Percentiles rank a stretch among this genome's conserved stretches.
phyloP scores from a whole-genome alignment of 2,797 vertebrate species.

The Hyperoplus lanceolatus region DNA sequence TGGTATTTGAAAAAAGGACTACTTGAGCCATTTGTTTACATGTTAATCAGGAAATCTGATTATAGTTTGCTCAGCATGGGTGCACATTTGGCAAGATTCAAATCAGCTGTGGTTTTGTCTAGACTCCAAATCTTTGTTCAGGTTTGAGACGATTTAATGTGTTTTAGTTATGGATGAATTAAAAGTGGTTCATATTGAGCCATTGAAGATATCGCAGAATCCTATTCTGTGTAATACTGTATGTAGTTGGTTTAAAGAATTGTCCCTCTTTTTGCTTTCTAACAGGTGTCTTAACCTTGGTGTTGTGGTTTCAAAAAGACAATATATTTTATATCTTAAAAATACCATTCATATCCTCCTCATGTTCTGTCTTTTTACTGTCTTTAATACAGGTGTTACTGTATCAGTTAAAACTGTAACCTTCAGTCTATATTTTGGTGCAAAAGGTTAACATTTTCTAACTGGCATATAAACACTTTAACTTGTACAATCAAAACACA shows the following conservation, averaged over 20 bases:
- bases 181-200: neutral
- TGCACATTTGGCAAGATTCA: neutral
- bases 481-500: neutral
- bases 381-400: neutral
- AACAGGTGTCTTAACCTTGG: conserved; percentile 1
- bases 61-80: neutral
- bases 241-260: neutral
- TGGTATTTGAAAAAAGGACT: neutral
- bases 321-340: neutral
- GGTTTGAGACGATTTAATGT: neutral
- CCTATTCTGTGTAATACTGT: neutral
- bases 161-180: neutral
- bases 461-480: neutral
- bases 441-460: neutral
- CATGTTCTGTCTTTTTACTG: neutral
- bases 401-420: neutral
- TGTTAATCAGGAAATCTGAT: conserved; percentile 10
- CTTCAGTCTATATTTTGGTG: neutral
- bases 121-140: neutral
- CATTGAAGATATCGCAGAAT: neutral
- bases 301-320: too few relatives aligned
- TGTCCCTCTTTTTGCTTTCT: neutral
- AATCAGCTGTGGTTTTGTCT: neutral
- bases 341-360: neutral
- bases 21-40: neutral